Evolutionary conservation across 2,888 invertebrate genomes (phyloP).

Genomic region (Gerris lacustris): DNA sequence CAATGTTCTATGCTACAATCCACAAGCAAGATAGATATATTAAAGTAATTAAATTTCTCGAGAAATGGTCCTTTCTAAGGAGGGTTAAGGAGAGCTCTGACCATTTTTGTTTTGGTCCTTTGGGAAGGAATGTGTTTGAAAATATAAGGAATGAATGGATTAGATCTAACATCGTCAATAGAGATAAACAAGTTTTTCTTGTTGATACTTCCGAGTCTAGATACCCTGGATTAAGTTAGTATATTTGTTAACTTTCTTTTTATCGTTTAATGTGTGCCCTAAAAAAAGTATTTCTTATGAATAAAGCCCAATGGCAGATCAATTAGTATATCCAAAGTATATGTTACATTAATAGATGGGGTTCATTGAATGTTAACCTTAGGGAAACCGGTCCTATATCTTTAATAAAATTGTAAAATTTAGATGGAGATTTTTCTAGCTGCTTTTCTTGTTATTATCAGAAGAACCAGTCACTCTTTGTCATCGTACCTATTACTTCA

Average conservation of each 20-base stretch:
- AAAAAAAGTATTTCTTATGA: too few relatives aligned
- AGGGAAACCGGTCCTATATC: too few relatives aligned
- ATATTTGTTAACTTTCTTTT: background rate
- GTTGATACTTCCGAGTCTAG: background rate
- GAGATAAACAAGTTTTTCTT: constrained; percentile 41
- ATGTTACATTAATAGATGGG: too few relatives aligned
- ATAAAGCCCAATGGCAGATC: too few relatives aligned
- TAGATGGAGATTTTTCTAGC: too few relatives aligned
- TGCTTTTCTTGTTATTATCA: too few relatives aligned
- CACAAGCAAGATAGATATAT: constrained; percentile 15
- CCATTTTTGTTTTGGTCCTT: constrained; percentile 37
- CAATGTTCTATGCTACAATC: background rate
- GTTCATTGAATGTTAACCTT: too few relatives aligned
- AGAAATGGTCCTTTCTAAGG: constrained; percentile 28
- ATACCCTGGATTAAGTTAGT: background rate
- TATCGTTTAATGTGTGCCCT: too few relatives aligned
- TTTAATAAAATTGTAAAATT: too few relatives aligned
- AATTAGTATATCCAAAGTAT: too few relatives aligned
- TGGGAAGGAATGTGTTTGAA: constrained; percentile 42
- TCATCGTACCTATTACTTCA: too few relatives aligned
- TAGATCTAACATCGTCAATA: constrained; percentile 39
- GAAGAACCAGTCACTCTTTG: too few relatives aligned
- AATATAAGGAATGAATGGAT: constrained; percentile 48
- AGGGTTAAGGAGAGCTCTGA: constrained; percentile 19
- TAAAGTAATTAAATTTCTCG: constrained; percentile 29